Percentiles rank a stretch among this genome's conserved stretches.
phyloP scores from a whole-genome alignment of 2,113 vertebrate species.

The Aptenodytes forsteri region DNA sequence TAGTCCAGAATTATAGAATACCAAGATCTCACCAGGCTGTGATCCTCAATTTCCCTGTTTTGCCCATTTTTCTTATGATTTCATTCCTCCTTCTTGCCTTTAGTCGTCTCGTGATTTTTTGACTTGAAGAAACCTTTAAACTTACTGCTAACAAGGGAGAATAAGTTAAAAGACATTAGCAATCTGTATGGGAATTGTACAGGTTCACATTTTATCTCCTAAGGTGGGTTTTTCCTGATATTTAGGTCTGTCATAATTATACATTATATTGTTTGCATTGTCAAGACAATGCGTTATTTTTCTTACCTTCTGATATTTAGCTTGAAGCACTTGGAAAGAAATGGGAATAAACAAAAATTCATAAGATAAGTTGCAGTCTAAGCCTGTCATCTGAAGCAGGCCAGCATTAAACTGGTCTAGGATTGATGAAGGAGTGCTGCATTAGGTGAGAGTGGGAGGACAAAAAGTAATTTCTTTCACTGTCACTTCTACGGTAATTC shows the following conservation, averaged over 20 bases:
- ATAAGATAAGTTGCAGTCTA: not conserved
- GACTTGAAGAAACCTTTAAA: not conserved
- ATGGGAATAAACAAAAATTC: not conserved
- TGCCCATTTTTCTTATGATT: not conserved
- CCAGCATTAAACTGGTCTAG: not conserved
- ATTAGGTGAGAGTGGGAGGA: constrained; percentile 5
- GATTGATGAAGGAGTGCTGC: not conserved
- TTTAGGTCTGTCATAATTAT: not conserved
- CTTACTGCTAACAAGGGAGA: not conserved
- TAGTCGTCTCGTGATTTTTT: not conserved
- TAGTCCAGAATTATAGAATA: constrained; percentile 12
- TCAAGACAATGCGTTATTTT: not conserved
- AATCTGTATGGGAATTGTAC: not conserved
- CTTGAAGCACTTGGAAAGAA: not conserved
- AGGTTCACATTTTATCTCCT: not conserved
- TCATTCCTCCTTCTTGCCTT: not conserved
- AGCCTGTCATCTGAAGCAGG: constrained; percentile 1
- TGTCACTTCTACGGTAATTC: not conserved
- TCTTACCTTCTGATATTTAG: not conserved
- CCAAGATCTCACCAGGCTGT: not conserved
- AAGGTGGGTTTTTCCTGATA: not conserved
- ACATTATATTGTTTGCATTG: not conserved
- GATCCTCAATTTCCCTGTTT: not conserved
- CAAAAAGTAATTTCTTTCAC: constrained; percentile 15
- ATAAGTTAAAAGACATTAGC: not conserved